Evolutionary conservation across 2,888 invertebrate genomes (phyloP), one percentile per base, ranked within the genome.

Genomic region (Folsomia manolachei): DNA sequence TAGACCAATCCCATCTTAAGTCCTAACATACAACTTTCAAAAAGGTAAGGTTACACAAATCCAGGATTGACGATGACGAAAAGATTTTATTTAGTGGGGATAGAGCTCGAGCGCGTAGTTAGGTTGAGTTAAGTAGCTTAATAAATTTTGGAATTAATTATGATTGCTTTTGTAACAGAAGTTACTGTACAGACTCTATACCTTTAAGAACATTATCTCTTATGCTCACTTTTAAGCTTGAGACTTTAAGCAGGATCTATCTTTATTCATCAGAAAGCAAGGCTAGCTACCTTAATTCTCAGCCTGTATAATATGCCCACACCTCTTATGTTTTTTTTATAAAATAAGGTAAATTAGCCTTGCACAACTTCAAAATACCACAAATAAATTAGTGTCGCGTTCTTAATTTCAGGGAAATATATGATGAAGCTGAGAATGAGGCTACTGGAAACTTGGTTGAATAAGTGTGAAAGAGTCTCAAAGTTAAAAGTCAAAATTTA

Each of bases 111-210:
- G 9, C 24, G 21, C 23, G 53, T 21, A 67, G 67, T 67, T 56
- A 56, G 27, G n/a, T 56, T 67, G 51, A 21, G 67, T 25, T 56
- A 67, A 67, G 67, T 56, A 67, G 67, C 67, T 67, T 67, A 56
- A 67, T n/a, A n/a, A n/a, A n/a, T n/a, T 67, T 67, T 53, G 2
- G 56, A 67, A 67, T 67, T 67, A 67, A 67, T 67, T 67, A 67
- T 26, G 27, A 67, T 66, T 52, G 21, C 52, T 52, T 66, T 66
- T 52, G n/a, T 51, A 66, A 27, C 2, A 18, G 19, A 27, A 4
- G 63, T 24, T 14, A 7, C 51, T 51, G 18, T 51, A 51, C 18
- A 51, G 51, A n/a, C n/a, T n/a, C n/a, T n/a, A n/a, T n/a, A n/a
- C n/a, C n/a, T n/a, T n/a, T n/a, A n/a, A n/a, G n/a, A n/a, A n/a